Evolutionary conservation across 2,113 vertebrate genomes (phyloP).

Genomic region (Dromaius novaehollandiae): DNA sequence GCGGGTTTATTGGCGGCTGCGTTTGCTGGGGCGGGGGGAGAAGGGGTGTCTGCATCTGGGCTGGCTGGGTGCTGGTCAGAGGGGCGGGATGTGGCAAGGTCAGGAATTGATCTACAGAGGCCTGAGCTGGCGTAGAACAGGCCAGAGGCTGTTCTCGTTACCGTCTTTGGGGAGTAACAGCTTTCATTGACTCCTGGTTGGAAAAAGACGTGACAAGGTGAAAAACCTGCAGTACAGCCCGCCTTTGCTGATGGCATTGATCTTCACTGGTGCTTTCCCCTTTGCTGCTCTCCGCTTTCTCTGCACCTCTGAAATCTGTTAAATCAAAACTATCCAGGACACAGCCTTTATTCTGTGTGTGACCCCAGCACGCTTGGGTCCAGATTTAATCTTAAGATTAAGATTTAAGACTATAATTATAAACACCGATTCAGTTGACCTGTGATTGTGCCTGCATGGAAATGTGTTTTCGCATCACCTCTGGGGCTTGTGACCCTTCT

Average conservation of each 20-base stretch:
- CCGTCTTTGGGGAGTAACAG: not conserved
- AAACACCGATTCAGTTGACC: not conserved
- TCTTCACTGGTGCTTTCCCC: not conserved
- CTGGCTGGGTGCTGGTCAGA: too few relatives aligned
- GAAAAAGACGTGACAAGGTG: not conserved
- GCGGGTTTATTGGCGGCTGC: not conserved
- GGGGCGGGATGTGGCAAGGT: too few relatives aligned
- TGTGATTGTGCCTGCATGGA: not conserved
- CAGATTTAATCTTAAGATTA: too few relatives aligned
- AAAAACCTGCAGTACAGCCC: accelerated
- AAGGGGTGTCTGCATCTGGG: not conserved
- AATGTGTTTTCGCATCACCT: accelerated
- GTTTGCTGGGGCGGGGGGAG: not conserved
- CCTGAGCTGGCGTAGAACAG: too few relatives aligned
- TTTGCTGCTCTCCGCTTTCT: not conserved
- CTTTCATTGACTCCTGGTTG: not conserved
- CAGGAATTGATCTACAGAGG: not conserved
- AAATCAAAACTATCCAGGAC: not conserved
- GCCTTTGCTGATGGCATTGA: not conserved
- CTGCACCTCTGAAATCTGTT: not conserved
- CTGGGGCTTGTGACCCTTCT: not conserved
- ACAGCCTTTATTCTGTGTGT: not conserved
- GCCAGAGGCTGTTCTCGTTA: not conserved
- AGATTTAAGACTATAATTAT: accelerated
- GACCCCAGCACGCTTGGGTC: accelerated